A percentile compares a stretch with the other conserved stretches of the same genome.
Conservation (phyloP, 2,113 vertebrate species). For the Natator depressus region DNA sequence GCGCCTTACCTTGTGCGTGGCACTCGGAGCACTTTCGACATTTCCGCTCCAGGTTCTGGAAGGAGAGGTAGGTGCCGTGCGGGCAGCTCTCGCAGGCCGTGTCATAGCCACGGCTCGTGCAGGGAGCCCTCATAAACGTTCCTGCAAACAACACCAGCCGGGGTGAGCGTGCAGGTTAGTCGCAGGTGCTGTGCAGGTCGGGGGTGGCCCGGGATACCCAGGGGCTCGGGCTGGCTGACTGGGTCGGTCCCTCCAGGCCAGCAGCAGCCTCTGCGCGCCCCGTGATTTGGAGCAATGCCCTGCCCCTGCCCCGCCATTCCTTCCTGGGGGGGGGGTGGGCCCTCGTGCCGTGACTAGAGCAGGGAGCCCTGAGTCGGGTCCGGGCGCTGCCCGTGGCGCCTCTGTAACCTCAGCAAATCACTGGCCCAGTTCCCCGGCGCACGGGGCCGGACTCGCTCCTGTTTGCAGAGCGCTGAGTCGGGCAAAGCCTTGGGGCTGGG, state of each 20-base stretch:
- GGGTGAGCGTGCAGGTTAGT: not conserved
- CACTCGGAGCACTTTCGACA: slow-evolving; percentile 76
- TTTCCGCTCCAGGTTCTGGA: slow-evolving; percentile 47
- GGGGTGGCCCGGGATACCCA: not conserved
- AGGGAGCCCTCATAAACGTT: not conserved
- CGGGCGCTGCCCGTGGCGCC: not conserved
- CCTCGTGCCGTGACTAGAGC: not conserved
- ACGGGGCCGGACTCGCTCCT: too few relatives aligned
- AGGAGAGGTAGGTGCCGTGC: slow-evolving; percentile 38
- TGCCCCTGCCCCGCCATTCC: too few relatives aligned
- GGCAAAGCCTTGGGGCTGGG: not conserved
- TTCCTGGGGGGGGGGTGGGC: not conserved
- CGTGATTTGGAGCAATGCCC: not conserved
- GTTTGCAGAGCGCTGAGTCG: not conserved
- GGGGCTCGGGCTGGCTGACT: not conserved
- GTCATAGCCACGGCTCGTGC: rapidly evolving
- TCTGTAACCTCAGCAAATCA: not conserved
- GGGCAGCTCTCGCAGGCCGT: not conserved
- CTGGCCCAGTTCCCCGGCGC: not conserved
- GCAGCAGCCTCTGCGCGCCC: too few relatives aligned
- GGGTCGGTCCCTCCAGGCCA: not conserved
- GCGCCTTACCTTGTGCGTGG: slow-evolving; percentile 76
- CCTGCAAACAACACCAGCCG: slow-evolving; percentile 44
- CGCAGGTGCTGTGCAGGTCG: not conserved
- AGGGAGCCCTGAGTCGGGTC: not conserved